phyloP scores from a whole-genome alignment of 2,113 vertebrate species.

The Notarius lentiginosus region DNA sequence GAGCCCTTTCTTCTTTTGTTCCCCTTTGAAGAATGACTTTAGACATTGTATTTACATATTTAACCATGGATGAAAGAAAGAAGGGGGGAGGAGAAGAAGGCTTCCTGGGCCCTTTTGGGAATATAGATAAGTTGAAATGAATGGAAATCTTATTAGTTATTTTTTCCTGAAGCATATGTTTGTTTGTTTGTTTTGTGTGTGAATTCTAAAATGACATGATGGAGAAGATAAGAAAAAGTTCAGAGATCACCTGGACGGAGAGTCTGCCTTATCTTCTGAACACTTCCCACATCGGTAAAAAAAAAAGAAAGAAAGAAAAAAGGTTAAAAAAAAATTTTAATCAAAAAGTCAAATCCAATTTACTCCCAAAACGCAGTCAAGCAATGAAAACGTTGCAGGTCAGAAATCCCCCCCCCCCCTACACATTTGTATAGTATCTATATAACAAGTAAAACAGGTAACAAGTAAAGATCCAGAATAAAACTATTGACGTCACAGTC shows the following conservation, averaged over 20 bases:
- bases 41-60: conserved; percentile 99
- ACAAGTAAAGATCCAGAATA: not conserved
- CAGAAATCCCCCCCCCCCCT: not conserved
- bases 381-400: not conserved
- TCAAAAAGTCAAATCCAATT: not conserved
- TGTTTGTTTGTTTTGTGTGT: conserved; percentile 53
- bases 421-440: not conserved
- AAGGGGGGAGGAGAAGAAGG: conserved; percentile 79
- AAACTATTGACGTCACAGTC: not conserved
- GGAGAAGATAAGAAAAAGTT: not conserved
- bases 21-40: conserved; percentile 99
- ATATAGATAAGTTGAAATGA: conserved; percentile 91
- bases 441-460: not conserved
- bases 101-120: conserved; percentile 82
- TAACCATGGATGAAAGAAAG: conserved; percentile 97
- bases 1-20: conserved; percentile 96
- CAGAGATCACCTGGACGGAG: not conserved
- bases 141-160: conserved; percentile 81
- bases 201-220: not conserved
- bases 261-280: not conserved
- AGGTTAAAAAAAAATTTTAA: not conserved
- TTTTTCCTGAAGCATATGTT: conserved; percentile 74
- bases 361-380: not conserved
- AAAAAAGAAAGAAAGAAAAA: not conserved
- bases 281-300: not conserved